A percentile compares a stretch with the other conserved stretches of the same genome.
Evolutionary conservation across 2,888 invertebrate species (phyloP).

Genomic region (Acanthosepion pharaonis): DNA sequence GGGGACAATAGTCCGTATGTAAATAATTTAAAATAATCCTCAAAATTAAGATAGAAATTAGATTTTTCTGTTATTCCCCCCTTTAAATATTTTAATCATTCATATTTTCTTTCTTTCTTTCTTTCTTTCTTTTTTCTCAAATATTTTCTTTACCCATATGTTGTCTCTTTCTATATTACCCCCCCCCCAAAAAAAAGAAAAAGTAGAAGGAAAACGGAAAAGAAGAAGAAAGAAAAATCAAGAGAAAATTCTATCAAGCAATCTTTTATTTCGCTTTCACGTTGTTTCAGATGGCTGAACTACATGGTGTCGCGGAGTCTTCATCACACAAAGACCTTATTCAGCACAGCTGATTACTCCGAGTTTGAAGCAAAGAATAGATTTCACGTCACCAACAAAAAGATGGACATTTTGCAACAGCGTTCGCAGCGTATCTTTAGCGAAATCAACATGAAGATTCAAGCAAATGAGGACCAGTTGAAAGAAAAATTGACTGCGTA

Average conservation of each 20-base stretch:
- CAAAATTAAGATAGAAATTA: too few relatives aligned
- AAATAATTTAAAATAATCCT: too few relatives aligned
- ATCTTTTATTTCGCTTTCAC: not conserved
- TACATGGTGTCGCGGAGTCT: conserved; percentile 58
- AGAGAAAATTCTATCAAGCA: too few relatives aligned
- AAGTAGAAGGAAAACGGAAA: too few relatives aligned
- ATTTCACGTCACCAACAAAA: conserved; percentile 52
- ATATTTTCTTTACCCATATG: not conserved
- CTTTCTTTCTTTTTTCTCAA: not conserved
- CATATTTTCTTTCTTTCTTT: not conserved
- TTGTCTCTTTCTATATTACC: not conserved
- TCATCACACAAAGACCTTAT: conserved; percentile 58
- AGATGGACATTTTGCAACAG: conserved; percentile 54
- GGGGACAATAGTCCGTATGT: too few relatives aligned
- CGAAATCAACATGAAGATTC: conserved; percentile 38
- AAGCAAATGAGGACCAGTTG: conserved; percentile 39
- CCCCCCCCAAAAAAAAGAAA: too few relatives aligned
- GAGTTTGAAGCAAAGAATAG: conserved; percentile 58
- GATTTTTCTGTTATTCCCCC: too few relatives aligned
- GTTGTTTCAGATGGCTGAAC: conserved; percentile 63
- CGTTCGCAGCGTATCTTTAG: conserved; percentile 51
- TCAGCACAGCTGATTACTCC: conserved; percentile 57
- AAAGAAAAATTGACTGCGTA: conserved; percentile 38
- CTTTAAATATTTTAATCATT: not conserved
- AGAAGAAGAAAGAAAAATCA: too few relatives aligned